Conservation (phyloP, 92 coral and sea anemone species). For the Isaurus tuberculatus region DNA sequence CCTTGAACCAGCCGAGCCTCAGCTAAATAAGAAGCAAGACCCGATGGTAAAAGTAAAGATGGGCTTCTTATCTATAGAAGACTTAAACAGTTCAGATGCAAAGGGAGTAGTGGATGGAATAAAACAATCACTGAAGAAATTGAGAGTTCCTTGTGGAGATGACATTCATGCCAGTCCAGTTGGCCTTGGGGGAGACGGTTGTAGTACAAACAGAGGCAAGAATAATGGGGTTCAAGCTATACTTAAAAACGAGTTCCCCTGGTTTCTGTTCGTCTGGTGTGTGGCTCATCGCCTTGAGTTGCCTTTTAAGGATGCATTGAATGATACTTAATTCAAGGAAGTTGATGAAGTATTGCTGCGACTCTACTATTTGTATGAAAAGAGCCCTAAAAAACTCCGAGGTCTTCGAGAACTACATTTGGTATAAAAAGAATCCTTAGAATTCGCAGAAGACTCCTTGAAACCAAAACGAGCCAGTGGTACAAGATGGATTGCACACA, state of each 20-base stretch:
- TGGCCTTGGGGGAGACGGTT: slow-evolving; percentile 64
- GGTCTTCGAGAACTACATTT: slow-evolving; percentile 50
- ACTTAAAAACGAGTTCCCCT: slow-evolving; percentile 29
- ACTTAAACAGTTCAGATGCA: slow-evolving; percentile 17
- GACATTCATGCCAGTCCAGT: slow-evolving; percentile 44
- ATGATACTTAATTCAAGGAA: slow-evolving; percentile 56
- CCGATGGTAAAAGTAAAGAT: slow-evolving; percentile 65
- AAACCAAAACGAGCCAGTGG: slow-evolving; percentile 64
- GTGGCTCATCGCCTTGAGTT: slow-evolving; percentile 62
- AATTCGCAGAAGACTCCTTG: slow-evolving; percentile 52
- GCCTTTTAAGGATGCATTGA: slow-evolving; percentile 62
- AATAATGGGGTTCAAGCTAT: slow-evolving; percentile 53
- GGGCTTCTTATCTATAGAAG: slow-evolving; percentile 46
- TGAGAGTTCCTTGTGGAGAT: slow-evolving; percentile 31
- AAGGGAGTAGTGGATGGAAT: background rate
- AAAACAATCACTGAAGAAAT: slow-evolving; percentile 41
- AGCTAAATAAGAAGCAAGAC: slow-evolving; percentile 28
- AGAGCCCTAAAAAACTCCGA: slow-evolving; percentile 63
- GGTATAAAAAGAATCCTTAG: slow-evolving; percentile 44
- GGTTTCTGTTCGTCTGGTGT: slow-evolving; percentile 60
- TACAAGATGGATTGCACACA: slow-evolving; percentile 64
- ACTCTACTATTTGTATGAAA: slow-evolving; percentile 57
- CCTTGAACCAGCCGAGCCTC: slow-evolving; percentile 48
- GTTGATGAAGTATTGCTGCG: slow-evolving; percentile 52
- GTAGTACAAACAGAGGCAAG: slow-evolving; percentile 58